Conservation (phyloP, 2,888 invertebrate genomes). For the Cloeon dipterum region DNA sequence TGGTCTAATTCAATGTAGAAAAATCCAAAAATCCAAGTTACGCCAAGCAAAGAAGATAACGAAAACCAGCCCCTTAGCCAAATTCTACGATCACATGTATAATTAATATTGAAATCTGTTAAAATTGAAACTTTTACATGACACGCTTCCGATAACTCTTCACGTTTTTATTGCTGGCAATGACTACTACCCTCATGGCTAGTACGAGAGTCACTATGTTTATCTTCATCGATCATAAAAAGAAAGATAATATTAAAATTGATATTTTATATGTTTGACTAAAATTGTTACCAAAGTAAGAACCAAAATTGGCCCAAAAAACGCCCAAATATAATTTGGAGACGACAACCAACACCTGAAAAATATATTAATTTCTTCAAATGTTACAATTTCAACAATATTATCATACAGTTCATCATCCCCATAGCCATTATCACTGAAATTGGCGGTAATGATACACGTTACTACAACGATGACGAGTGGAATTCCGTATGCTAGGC, state of each 20-base stretch:
- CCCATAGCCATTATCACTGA: constrained; percentile 8
- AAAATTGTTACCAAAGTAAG: constrained; percentile 11
- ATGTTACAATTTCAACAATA: not conserved
- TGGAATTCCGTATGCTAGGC: constrained; percentile 19
- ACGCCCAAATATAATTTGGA: constrained; percentile 11
- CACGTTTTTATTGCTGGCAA: constrained; percentile 2
- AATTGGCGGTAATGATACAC: constrained; percentile 4
- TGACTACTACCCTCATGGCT: constrained; percentile 6
- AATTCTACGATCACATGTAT: constrained; percentile 12
- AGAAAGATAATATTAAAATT: not conserved
- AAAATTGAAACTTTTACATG: not conserved
- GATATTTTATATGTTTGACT: not conserved
- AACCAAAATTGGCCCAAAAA: constrained; percentile 11
- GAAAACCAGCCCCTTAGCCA: constrained; percentile 21
- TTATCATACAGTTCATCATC: constrained; percentile 6
- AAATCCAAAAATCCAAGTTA: constrained; percentile 24
- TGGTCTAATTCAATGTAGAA: constrained; percentile 18
- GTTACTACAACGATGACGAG: constrained; percentile 8
- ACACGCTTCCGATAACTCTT: constrained; percentile 1
- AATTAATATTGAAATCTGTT: not conserved
- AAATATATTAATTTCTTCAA: not conserved
- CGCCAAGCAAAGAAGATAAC: constrained; percentile 21
- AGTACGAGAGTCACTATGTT: constrained; percentile 5
- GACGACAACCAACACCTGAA: constrained; percentile 12
- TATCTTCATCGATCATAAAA: not conserved